Percentiles rank a stretch among this genome's conserved stretches.
Conservation (phyloP, 2,888 invertebrate species). For the Agriotes lineatus region DNA sequence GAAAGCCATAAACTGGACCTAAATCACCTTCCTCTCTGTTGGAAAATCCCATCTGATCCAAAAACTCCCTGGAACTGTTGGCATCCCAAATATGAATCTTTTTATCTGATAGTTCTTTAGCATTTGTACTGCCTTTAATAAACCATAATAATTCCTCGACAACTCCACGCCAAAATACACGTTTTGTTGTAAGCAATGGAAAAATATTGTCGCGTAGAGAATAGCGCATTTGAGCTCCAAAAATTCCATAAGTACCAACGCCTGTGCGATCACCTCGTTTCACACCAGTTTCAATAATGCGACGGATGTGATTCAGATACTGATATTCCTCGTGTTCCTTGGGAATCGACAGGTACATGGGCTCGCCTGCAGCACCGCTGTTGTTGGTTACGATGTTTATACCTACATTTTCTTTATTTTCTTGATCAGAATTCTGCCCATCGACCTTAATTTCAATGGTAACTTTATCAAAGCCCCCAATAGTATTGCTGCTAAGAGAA, state of each 20-base stretch:
- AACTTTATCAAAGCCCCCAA: conserved; percentile 29
- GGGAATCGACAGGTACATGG: not conserved
- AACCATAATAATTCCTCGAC: conserved; percentile 97
- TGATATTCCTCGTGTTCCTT: conserved; percentile 78
- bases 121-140: conserved; percentile 89
- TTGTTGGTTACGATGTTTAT: not conserved
- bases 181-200: conserved; percentile 93
- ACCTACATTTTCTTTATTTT: not conserved
- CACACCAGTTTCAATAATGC: conserved; percentile 74
- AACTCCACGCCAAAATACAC: conserved; percentile 91
- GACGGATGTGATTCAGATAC: conserved; percentile 76
- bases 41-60: conserved; percentile 85
- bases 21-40: conserved; percentile 93
- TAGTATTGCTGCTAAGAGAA: too few relatives aligned
- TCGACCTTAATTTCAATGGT: conserved; percentile 47
- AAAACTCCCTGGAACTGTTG: conserved; percentile 88
- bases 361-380: not conserved
- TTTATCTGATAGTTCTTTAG: conserved; percentile 82
- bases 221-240: conserved; percentile 92
- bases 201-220: conserved; percentile 78
- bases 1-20: conserved; percentile 97
- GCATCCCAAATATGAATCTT: conserved; percentile 95
- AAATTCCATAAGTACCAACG: conserved; percentile 88
- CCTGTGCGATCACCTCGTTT: conserved; percentile 86
- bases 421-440: not conserved